A percentile compares a stretch with the other conserved stretches of the same genome.
Conservation (phyloP, 1,140 invertebrate genomes). For the Tetramorium alpestre region DNA sequence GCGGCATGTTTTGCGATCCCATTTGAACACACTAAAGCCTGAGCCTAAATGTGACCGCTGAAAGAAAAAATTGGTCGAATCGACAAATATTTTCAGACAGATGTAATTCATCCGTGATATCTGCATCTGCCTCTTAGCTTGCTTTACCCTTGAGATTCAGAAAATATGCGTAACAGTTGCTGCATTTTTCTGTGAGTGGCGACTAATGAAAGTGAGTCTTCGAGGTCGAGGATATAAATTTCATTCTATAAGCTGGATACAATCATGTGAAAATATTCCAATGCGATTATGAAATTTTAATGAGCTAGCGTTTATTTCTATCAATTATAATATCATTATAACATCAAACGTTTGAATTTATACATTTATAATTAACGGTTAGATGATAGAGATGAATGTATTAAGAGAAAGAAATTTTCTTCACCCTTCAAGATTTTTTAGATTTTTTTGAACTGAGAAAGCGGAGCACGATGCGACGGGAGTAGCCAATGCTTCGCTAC, state of each 20-base stretch:
- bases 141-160: conserved; percentile 69
- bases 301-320: not conserved
- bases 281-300: not conserved
- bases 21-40: not conserved
- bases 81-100: conserved; percentile 69
- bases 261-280: conserved; percentile 15
- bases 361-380: too few relatives aligned
- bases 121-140: conserved; percentile 70
- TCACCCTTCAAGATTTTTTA: not conserved
- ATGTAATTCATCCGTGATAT: conserved; percentile 71
- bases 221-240: conserved; percentile 69
- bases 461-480: not conserved
- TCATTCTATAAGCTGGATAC: conserved; percentile 42
- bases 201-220: conserved; percentile 65
- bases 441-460: conserved; percentile 35
- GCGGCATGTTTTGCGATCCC: not conserved
- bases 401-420: not conserved
- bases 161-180: conserved; percentile 72
- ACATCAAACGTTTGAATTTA: not conserved
- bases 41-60: conserved; percentile 8
- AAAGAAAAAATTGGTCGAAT: conserved; percentile 23
- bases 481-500: not conserved
- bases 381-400: not conserved
- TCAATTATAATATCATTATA: too few relatives aligned
- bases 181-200: conserved; percentile 70